Evolutionary conservation across 92 coral and sea anemone genomes (phyloP).

Genomic region (Virgularia gustaviana): DNA sequence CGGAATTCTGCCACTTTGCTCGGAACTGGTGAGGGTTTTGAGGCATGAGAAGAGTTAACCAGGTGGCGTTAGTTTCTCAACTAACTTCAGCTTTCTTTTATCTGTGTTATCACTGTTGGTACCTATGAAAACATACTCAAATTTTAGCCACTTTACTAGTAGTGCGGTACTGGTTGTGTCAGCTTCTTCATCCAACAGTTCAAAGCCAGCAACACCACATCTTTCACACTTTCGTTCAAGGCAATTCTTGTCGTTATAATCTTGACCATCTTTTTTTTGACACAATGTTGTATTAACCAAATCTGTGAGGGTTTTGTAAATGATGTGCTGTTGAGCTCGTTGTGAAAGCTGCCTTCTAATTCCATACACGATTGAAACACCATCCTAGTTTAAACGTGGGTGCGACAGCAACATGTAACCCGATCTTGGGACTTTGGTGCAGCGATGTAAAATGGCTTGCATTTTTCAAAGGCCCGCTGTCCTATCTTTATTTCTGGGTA

Average conservation of each 20-base stretch:
- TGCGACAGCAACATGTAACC: constrained; percentile 21
- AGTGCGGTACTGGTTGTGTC: constrained; percentile 25
- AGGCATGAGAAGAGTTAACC: constrained; percentile 56
- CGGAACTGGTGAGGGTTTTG: constrained; percentile 51
- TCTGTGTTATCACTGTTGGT: constrained; percentile 18
- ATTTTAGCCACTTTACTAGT: constrained; percentile 48
- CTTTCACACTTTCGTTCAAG: constrained; percentile 19
- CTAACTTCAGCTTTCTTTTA: constrained; percentile 43
- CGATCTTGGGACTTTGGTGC: not conserved
- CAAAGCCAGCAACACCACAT: constrained; percentile 37
- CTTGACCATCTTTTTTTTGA: not conserved
- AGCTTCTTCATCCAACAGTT: constrained; percentile 38
- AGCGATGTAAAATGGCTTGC: constrained; percentile 12
- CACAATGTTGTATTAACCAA: constrained; percentile 12
- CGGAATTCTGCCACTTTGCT: constrained; percentile 65
- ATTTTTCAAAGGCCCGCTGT: constrained; percentile 1
- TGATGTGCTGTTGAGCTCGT: constrained; percentile 5
- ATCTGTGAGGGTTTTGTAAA: constrained; percentile 15
- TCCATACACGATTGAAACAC: constrained; percentile 23
- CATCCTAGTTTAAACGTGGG: constrained; percentile 19
- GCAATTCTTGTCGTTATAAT: constrained; percentile 41
- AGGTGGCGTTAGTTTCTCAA: constrained; percentile 39
- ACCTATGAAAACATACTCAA: constrained; percentile 41
- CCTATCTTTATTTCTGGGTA: constrained; percentile 38
- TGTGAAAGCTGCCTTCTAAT: constrained; percentile 1